Evolutionary conservation across 2,113 vertebrate genomes (phyloP).

Genomic region (Sprattus sprattus): DNA sequence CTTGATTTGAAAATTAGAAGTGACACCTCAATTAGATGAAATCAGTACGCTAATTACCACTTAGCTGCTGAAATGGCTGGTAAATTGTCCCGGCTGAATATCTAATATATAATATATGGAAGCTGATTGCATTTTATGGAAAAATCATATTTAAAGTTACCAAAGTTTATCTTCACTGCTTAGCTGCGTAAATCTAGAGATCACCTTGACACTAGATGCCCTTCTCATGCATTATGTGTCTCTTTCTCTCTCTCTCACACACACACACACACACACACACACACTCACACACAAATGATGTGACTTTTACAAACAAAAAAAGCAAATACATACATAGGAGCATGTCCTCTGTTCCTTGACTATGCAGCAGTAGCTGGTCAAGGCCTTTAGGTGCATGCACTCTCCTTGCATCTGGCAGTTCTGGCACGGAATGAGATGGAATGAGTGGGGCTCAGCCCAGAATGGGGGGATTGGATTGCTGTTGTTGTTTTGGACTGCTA

Average conservation of each 20-base stretch:
- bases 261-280: constrained; percentile 4
- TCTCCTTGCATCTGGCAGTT: not conserved
- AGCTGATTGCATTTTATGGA: not conserved
- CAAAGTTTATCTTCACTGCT: constrained; percentile 6
- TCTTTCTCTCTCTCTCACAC: not conserved
- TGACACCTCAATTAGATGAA: not conserved
- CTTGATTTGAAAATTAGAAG: not conserved
- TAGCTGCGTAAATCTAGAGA: constrained; percentile 21
- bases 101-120: not conserved
- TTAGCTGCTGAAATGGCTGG: not conserved
- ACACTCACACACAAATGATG: not conserved
- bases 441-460: not conserved
- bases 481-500: not conserved
- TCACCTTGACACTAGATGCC: not conserved
- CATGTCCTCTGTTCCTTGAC: constrained; percentile 5
- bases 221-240: not conserved
- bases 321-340: not conserved
- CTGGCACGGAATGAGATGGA: not conserved
- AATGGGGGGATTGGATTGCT: not conserved
- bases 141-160: not conserved
- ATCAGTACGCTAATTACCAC: not conserved
- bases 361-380: not conserved
- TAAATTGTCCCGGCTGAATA: not conserved
- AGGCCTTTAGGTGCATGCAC: not conserved
- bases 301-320: not conserved